phyloP scores from a whole-genome alignment of 2,797 vertebrate genomes.

The Crypturellus tataupa region DNA sequence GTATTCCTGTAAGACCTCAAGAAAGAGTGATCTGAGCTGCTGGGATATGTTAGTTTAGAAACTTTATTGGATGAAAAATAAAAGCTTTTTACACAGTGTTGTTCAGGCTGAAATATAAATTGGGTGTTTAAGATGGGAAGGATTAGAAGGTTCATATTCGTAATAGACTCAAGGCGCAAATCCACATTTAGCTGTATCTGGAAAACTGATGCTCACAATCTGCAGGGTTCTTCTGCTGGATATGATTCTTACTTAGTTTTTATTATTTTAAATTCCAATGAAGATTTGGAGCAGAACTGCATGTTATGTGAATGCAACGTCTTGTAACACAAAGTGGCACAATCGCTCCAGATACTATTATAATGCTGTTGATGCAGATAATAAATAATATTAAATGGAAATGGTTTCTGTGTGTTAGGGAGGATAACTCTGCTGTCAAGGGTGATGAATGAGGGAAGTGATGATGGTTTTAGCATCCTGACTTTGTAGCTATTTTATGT shows the following conservation, averaged over 20 bases:
- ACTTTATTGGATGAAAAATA: neutral
- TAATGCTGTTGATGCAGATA: conserved; percentile 16
- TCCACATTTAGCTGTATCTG: neutral
- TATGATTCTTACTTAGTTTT: neutral
- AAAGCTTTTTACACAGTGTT: neutral
- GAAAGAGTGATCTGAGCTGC: neutral
- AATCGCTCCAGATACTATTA: neutral
- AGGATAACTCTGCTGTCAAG: conserved; percentile 12
- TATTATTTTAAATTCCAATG: neutral
- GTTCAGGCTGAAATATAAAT: neutral
- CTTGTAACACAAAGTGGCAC: neutral
- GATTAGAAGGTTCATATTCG: neutral
- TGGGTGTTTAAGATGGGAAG: neutral
- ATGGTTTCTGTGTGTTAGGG: conserved; percentile 1
- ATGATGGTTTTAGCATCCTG: neutral
- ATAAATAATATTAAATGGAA: conserved; percentile 7
- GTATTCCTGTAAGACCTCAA: neutral
- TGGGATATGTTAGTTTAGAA: neutral
- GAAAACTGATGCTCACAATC: neutral
- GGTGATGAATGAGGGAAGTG: conserved; percentile 4
- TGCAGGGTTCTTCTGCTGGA: neutral
- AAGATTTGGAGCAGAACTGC: neutral
- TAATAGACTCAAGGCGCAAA: neutral
- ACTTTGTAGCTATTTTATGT: neutral
- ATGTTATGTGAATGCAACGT: neutral